Conservation (phyloP, 2,888 invertebrate genomes). For the Oxyscelio sp. region DNA sequence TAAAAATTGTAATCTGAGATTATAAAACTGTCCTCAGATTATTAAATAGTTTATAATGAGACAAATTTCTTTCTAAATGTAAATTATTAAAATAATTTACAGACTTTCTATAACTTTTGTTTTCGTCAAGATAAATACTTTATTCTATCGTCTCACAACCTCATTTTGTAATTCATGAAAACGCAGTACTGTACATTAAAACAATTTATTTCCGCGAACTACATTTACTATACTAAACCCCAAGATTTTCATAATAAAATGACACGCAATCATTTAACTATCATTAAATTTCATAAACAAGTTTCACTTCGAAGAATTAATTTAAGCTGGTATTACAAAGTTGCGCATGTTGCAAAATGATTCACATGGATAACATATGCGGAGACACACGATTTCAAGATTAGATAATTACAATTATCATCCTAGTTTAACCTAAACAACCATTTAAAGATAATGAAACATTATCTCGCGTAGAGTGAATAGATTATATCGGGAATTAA, state of each 20-base stretch:
- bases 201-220: neutral
- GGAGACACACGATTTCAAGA: conserved; percentile 42
- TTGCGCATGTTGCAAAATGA: conserved; percentile 51
- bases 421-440: conserved; percentile 14
- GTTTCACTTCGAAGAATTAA: conserved; percentile 51
- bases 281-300: conserved; percentile 54
- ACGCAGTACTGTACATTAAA: neutral
- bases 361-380: conserved; percentile 20
- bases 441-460: conserved; percentile 20
- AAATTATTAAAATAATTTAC: too few species aligned
- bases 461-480: too few species aligned
- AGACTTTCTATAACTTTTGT: too few species aligned
- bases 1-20: too few species aligned
- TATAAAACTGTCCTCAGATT: too few species aligned
- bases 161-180: too few species aligned
- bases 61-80: too few species aligned
- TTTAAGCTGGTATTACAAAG: conserved; percentile 33
- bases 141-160: too few species aligned
- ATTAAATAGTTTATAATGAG: too few species aligned
- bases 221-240: conserved; percentile 1
- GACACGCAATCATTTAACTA: conserved; percentile 43
- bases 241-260: conserved; percentile 9
- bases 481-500: too few species aligned
- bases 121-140: too few species aligned
- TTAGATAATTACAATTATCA: conserved; percentile 25